Evolutionary conservation across 2,888 invertebrate species (phyloP).

Genomic region (Sussaba pulchella): DNA sequence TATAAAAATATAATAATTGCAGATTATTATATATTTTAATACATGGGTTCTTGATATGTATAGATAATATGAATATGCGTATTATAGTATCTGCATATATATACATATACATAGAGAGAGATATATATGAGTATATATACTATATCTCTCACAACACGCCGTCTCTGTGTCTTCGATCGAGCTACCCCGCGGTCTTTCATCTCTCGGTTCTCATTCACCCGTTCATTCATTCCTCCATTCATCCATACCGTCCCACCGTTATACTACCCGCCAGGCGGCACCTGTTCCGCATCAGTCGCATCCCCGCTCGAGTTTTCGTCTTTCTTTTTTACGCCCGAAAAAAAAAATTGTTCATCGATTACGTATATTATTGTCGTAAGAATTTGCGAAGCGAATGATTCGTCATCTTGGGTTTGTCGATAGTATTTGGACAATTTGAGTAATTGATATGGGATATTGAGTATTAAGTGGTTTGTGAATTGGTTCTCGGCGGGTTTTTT

Average conservation of each 20-base stretch:
- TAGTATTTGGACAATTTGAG: neutral
- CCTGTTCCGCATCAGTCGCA: constrained; percentile 65
- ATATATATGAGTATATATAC: neutral
- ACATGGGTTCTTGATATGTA: too few species aligned
- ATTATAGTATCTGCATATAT: too few species aligned
- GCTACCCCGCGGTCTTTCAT: constrained; percentile 65
- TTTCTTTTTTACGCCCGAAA: too few species aligned
- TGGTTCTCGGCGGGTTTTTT: neutral
- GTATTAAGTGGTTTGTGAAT: too few species aligned
- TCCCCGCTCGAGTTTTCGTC: neutral
- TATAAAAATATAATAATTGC: too few species aligned
- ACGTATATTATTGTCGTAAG: neutral
- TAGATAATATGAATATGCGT: too few species aligned
- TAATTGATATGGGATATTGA: neutral
- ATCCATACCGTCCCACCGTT: constrained; percentile 41
- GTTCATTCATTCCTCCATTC: constrained; percentile 67
- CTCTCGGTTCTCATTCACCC: constrained; percentile 77
- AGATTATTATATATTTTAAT: too few species aligned
- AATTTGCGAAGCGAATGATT: too few species aligned
- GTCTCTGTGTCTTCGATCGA: constrained; percentile 54
- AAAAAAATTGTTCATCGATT: too few species aligned
- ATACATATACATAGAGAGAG: neutral
- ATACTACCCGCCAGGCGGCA: constrained; percentile 54
- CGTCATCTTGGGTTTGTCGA: too few species aligned
- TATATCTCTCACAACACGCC: neutral